phyloP scores from a whole-genome alignment of 23 tunicate genomes.

The Ascidia mentula region DNA sequence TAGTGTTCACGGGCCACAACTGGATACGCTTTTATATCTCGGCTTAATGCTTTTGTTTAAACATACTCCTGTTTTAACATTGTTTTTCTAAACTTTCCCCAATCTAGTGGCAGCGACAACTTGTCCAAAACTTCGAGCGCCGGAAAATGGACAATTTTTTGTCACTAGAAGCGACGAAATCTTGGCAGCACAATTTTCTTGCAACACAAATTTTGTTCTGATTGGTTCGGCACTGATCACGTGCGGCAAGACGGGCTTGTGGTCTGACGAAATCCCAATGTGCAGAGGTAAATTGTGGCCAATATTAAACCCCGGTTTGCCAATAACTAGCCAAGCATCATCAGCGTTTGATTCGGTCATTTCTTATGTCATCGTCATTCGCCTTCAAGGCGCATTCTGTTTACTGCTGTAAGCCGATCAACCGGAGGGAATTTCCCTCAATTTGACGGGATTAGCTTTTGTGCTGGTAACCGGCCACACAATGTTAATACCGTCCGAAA shows the following conservation, averaged over 20 bases:
- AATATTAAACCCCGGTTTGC: not conserved
- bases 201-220: not conserved
- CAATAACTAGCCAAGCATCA: too few relatives aligned
- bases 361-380: too few relatives aligned
- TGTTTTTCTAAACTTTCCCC: too few relatives aligned
- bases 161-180: not conserved
- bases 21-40: too few relatives aligned
- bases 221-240: not conserved
- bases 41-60: too few relatives aligned
- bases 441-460: not conserved
- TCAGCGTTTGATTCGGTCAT: too few relatives aligned
- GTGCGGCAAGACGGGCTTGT: conserved; percentile 1
- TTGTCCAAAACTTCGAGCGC: not conserved
- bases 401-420: too few relatives aligned
- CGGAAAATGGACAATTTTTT: not conserved
- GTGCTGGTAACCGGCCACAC: not conserved
- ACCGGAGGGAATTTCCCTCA: not conserved
- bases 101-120: too few relatives aligned
- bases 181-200: not conserved
- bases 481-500: too few relatives aligned
- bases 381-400: too few relatives aligned
- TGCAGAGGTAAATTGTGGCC: not conserved
- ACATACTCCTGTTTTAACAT: too few relatives aligned
- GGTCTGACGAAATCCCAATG: not conserved
- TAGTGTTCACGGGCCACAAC: too few relatives aligned